Base-by-base conservation (phyloP, 2,113 vertebrate species). In the Bostrychus sinensis region DNA sequence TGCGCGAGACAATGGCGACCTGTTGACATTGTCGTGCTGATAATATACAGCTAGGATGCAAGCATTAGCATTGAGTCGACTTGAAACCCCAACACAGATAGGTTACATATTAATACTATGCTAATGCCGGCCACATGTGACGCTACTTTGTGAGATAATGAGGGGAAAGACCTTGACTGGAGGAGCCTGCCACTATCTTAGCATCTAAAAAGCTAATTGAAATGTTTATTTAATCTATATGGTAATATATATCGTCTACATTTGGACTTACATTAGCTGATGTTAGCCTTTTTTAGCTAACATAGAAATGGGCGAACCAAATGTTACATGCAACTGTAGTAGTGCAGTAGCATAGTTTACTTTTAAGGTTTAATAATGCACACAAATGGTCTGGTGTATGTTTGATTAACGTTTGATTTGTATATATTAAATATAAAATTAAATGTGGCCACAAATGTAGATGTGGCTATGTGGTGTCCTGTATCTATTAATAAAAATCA, bases 61-160 rank as follows among this genome's bases (percentile, higher is more conserved):
- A 22, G 66, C 80, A 88, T 91, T 91, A 88, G 85, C 90, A 89
- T 88, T 77, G 54, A 81, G 67, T 80, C 62, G 42, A 45, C n/a
- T n/a, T n/a, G n/a, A 73, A 70, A 65, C 38, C 34, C 45, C 60
- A 75, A 46, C 61, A 56, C 62, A 61, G 45, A 66, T 7, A 62
- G 61, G 70, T 55, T 56, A 26, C 60, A 59, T 76, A 68, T 77
- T 51, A 83, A 71, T 74, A 56, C 34, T 51, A 85, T 86, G 81
- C 61, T 76, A 80, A 84, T 72, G 20, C 0, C 0, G 20, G 61
- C 55, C 67, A 72, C 56, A 71, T 54, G 54, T 12, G 42, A 66
- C 13, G 55, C 23, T 10, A 53, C 57, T 62, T 68, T 82, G 75
- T 66, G 62, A 76, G 62, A 26, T 57, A 63, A 66, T 36, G 64